Evolutionary conservation across 2,797 vertebrate species (phyloP).

Genomic region (Schizopygopsis malacanthus): DNA sequence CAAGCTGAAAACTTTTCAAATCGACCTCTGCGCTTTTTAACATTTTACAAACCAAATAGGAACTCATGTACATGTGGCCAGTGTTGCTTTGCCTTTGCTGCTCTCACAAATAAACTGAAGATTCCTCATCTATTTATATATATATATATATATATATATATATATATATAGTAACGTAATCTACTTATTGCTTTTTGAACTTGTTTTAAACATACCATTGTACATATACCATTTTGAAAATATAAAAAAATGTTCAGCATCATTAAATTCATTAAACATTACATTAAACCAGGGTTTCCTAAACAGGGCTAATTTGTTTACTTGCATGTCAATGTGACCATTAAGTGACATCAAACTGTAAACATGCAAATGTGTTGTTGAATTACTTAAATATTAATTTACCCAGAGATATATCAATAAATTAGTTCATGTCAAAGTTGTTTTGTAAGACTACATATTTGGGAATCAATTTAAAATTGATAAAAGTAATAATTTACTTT

Average conservation of each 20-base stretch:
- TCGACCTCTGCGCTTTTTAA: not conserved
- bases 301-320: too few relatives aligned
- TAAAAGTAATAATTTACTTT: too few relatives aligned
- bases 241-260: too few relatives aligned
- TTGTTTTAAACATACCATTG: too few relatives aligned
- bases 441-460: not conserved
- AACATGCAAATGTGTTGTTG: not conserved
- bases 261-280: too few relatives aligned
- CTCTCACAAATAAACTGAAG: not conserved
- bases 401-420: not conserved
- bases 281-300: too few relatives aligned
- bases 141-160: not conserved
- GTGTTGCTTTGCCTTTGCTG: not conserved
- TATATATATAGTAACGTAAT: not conserved
- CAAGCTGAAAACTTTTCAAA: constrained; percentile 27
- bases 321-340: too few relatives aligned
- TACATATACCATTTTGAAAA: too few relatives aligned
- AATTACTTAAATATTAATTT: not conserved
- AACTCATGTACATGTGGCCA: not conserved
- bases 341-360: not conserved
- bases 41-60: not conserved
- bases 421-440: too few relatives aligned
- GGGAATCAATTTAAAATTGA: too few relatives aligned
- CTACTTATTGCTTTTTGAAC: not conserved
- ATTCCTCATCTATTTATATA: not conserved